Base-by-base conservation (phyloP, 2,888 invertebrate species). In the Seira sanloemensis region DNA sequence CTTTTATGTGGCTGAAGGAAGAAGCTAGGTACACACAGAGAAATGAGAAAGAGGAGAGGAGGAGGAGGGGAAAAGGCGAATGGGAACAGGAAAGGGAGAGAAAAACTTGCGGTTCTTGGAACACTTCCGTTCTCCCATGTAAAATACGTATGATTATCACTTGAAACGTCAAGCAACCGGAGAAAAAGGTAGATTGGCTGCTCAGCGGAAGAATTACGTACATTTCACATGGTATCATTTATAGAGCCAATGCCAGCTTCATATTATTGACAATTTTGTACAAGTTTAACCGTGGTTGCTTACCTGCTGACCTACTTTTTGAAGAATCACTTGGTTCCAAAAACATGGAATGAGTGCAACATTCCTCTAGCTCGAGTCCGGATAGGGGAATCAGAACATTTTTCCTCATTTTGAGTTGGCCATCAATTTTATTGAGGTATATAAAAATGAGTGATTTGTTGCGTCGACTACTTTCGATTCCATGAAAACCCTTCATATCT, bases 301-400 rank as follows among this genome's bases (percentile, higher is more conserved):
- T 78, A 78, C 69, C 37, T 71, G 65, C 54, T 78, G 69, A 78
- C 78, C 78, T 62, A 62, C 68, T 77, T 77, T 62, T 16, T 23
- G 21, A 16, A 23, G 62, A 62, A 62, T 62, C 62, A 62, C 19
- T 62, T 50, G 50, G 16, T 50, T 50, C 50, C 16, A 50, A 37
- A 50, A 16, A 50, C 12, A 50, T 50, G 12, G 50, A 50, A 50
- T 50, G 50, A n/a, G 12, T 50, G 50, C 12, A n/a, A 2, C 50
- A 50, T 50, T 50, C 2, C 16, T n/a, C n/a, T 16, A n/a, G 5
- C 50, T 50, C 50, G 12, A 12, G 50, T 12, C 2, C 12, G n/a
- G 12, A 16, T n/a, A n/a, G n/a, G n/a, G n/a, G n/a, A n/a, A n/a
- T n/a, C n/a, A n/a, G n/a, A n/a, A n/a, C n/a, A n/a, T n/a, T n/a